Base-by-base conservation (phyloP, 2,113 vertebrate genomes). In the Vulpes ferrilata region DNA sequence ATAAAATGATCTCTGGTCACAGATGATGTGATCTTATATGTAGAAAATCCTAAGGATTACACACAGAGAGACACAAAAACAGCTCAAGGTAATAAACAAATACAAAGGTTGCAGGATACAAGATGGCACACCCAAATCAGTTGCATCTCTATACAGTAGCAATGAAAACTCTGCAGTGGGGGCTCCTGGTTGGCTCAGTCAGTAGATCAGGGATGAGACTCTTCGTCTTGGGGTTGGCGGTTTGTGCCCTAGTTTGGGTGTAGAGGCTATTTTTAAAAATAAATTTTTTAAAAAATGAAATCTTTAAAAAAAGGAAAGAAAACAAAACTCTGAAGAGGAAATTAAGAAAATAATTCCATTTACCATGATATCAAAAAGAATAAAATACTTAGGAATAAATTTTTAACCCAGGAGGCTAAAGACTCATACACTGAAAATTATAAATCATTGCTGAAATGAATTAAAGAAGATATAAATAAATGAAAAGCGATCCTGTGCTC, bases 311-410 rank as follows among this genome's bases (percentile, higher is more conserved):
- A 69, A n/a, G 9, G 32, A 69, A 69, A 69, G 67, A 59, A 59
- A 59, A 59, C 32, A 94, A 84, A 90, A 97, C 35, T 79, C 55
- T 88, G 35, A 97, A 71, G 87, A 67, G 27, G 51, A 90, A 84
- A 85, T 88, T 85, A 43, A 88, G 57, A 84, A 79, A 80, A 62
- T 43, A 83, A 84, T 81, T 81, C 11, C 51, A 69, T 67, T 78
- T 93, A 62, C 38, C 38, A 57, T 76, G 25, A 25, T 62, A 62
- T 79, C 27, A 79, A 48, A 95, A 96, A 89, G 8, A 57, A 22
- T 73, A 94, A 67, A 69, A 64, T 79, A 53, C 27, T 69, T 59
- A 59, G n/a, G n/a, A 87, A 93, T 92, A 80, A n/a, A 81, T 30
- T 92, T 85, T 83, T 85, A 88, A 88, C 25, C 20, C 51, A 64